Evolutionary conservation across 1,140 invertebrate genomes (phyloP).

Genomic region (Samia ricini): DNA sequence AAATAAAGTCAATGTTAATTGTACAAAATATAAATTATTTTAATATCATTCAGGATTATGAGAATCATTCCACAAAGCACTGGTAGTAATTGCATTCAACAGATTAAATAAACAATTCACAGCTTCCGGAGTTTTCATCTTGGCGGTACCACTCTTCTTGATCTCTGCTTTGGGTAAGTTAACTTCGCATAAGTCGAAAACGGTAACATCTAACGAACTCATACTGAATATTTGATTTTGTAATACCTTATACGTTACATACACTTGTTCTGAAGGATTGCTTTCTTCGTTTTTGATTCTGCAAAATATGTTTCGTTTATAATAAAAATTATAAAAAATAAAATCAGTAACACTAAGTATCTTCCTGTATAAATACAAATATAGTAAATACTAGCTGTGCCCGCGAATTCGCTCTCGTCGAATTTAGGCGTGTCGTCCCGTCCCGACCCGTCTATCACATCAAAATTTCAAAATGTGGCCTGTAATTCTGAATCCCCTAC

Average conservation of each 20-base stretch:
- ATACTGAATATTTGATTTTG: constrained; percentile 60
- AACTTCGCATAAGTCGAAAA: constrained; percentile 51
- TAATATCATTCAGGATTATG: neutral
- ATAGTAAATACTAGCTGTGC: too few species aligned
- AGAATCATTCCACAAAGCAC: constrained; percentile 1
- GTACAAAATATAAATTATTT: too few species aligned
- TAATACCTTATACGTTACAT: constrained; percentile 47
- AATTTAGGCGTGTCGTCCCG: too few species aligned
- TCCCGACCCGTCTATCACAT: too few species aligned
- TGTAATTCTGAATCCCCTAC: too few species aligned
- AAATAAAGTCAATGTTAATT: too few species aligned
- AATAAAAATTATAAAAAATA: neutral
- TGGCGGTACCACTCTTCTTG: constrained; percentile 50
- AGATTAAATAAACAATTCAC: constrained; percentile 56
- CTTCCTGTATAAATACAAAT: too few species aligned
- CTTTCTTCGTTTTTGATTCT: constrained; percentile 46
- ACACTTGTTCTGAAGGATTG: constrained; percentile 37
- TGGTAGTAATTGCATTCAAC: constrained; percentile 43
- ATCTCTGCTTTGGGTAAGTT: constrained; percentile 56
- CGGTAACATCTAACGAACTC: constrained; percentile 44
- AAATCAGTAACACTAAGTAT: neutral
- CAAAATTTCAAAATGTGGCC: too few species aligned
- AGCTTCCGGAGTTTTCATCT: constrained; percentile 64
- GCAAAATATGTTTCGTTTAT: constrained; percentile 22
- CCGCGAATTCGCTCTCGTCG: too few species aligned